These are phyloP conservation scores for Dusona sp. DNA, from an alignment of 2,888 invertebrate species.

Conservation along the genomic window DNA sequence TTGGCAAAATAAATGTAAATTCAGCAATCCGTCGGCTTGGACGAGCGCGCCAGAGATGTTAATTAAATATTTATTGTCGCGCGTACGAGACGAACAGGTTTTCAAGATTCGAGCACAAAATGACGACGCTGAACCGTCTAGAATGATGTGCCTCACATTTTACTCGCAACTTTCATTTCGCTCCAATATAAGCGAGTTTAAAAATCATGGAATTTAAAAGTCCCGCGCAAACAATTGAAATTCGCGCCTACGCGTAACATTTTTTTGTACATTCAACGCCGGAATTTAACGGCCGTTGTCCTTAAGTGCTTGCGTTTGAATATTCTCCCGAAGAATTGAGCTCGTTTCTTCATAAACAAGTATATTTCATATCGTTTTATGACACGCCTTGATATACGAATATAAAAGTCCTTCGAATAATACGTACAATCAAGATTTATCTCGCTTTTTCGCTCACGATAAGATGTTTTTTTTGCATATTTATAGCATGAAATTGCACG, in stretches of 20 bases:
- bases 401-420: constrained; percentile 8
- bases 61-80: constrained; percentile 1
- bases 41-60: not conserved
- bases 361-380: not conserved
- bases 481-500: not conserved
- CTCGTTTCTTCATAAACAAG: constrained; percentile 10
- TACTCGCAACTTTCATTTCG: not conserved
- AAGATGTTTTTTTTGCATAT: constrained; percentile 31
- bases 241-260: too few species aligned
- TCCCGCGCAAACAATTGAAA: not conserved
- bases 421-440: constrained; percentile 34
- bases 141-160: not conserved
- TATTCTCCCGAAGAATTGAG: not conserved
- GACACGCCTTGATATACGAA: not conserved
- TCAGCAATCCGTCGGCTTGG: not conserved
- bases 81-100: constrained; percentile 13
- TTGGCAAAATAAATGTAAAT: not conserved
- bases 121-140: not conserved
- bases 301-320: not conserved
- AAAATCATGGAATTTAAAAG: not conserved
- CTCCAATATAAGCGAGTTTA: not conserved
- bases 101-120: constrained; percentile 5
- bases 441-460: constrained; percentile 30
- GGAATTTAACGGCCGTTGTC: not conserved
- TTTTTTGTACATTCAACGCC: not conserved